Evolutionary conservation across 2,888 invertebrate genomes (phyloP).

Genomic region (Cryptus armator): DNA sequence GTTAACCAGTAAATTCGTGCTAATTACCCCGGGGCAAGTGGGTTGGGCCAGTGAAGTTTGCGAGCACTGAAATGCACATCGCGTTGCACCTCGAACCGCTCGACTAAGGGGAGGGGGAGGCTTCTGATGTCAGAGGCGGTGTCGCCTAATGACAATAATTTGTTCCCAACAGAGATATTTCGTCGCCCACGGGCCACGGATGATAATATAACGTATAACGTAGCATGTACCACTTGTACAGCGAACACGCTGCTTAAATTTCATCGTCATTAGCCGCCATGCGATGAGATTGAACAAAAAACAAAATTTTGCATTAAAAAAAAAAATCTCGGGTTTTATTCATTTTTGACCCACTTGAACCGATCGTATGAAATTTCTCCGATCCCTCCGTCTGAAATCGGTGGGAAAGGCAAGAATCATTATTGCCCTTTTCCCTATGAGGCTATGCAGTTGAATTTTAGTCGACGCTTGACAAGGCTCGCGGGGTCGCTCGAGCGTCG

Average conservation of each 20-base stretch:
- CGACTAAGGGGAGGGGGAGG: background rate
- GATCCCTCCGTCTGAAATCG: too few species aligned
- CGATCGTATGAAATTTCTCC: too few species aligned
- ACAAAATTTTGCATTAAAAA: too few species aligned
- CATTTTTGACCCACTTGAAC: too few species aligned
- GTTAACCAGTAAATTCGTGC: conserved; percentile 47
- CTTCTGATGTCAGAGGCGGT: conserved; percentile 34
- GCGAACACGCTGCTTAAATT: background rate
- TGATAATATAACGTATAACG: background rate
- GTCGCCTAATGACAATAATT: conserved; percentile 62
- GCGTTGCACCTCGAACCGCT: conserved; percentile 40
- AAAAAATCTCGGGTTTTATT: too few species aligned
- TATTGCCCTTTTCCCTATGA: background rate
- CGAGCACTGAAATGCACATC: conserved; percentile 14
- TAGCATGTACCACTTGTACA: background rate
- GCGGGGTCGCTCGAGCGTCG: background rate
- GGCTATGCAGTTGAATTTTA: conserved; percentile 9
- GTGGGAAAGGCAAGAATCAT: background rate
- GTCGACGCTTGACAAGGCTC: conserved; percentile 3
- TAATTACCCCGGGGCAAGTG: conserved; percentile 51
- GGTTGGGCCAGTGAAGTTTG: conserved; percentile 22
- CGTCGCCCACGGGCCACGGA: background rate
- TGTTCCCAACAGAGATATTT: conserved; percentile 40
- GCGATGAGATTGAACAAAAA: too few species aligned
- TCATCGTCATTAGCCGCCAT: background rate